phyloP scores from a whole-genome alignment of 2,113 vertebrate genomes.

The Triplophysa siluroides region DNA sequence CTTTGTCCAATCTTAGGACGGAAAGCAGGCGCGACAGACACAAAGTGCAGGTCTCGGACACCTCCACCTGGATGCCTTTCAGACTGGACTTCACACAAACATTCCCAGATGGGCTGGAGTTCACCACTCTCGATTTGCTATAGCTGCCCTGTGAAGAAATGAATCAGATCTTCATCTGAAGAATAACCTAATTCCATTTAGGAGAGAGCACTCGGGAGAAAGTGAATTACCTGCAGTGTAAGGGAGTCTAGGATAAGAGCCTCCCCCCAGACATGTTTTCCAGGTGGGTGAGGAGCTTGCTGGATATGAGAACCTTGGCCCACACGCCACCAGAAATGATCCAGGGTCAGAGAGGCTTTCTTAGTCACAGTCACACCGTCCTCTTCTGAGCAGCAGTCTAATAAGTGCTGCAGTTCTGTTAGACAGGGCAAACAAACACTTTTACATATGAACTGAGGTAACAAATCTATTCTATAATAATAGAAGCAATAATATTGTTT shows the following conservation, averaged over 20 bases:
- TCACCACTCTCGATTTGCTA: conserved; percentile 77
- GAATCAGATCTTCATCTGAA: neutral
- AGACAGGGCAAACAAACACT: neutral
- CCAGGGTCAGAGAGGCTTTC: conserved; percentile 81
- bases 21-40: conserved; percentile 88
- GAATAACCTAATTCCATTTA: neutral
- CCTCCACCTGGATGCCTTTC: conserved; percentile 88
- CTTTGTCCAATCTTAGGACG: conserved; percentile 63
- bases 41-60: conserved; percentile 87
- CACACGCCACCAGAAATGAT: conserved; percentile 96
- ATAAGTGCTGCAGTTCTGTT: conserved; percentile 73
- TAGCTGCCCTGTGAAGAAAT: conserved; percentile 81
- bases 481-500: too few species aligned
- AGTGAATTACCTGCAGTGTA: conserved; percentile 81
- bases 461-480: neutral
- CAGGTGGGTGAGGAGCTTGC: conserved; percentile 89
- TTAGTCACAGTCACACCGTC: conserved; percentile 83
- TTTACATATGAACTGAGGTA: neutral
- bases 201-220: neutral
- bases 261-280: conserved; percentile 96
- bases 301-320: conserved; percentile 97
- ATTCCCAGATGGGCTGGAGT: conserved; percentile 72
- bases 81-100: conserved; percentile 85
- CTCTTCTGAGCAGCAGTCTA: conserved; percentile 71
- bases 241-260: conserved; percentile 89